Base-by-base conservation (phyloP, 2,797 vertebrate genomes). In the Brachymystax lenok region DNA sequence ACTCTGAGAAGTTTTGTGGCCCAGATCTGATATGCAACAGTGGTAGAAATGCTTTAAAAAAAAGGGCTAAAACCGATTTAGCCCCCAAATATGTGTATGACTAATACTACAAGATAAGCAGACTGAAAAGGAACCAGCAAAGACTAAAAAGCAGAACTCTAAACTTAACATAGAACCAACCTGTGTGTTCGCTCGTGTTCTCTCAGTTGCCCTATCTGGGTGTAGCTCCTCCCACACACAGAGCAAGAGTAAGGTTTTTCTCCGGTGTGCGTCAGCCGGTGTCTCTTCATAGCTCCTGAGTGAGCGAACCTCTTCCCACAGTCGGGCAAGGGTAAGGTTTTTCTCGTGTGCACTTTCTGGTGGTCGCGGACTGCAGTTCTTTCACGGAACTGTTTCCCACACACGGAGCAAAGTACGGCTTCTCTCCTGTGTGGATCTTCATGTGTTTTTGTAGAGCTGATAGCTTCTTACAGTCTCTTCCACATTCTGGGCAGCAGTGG, bases 401-500 rank as follows among this genome's bases (percentile, higher is more conserved):
- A 74, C 40, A 67, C 35, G 16, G 21, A 6, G n/a, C 61, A 74
- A 40, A 21, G 40, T 67, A 67, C 1, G 73, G 73, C 21, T 28
- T 74, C 17, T 74, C 74, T 17, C 74, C 67, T 1, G 51, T 35
- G 74, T 76, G 74, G 12, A n/a, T 76, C 67, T n/a, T 75, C 50
- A 52, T 50, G 51, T 75, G 73, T 12, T 33, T 21, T 7, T 64
- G 67, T 8, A 69, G 67, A 28, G 28, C 30, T 19, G 17, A 40
- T 13, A 27, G 69, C 19, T 71, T 71, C 16, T 21, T 21, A 27
- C 19, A 71, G 19, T 71, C 69, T 51, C 24, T 71, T 19, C 69
- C 69, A 16, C 69, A 71, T 13, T 33, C 17, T 19, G 33, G 33
- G 30, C 69, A 71, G 69, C 69, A 13, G 35, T 21, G 27, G 16